Base-by-base conservation (phyloP, 2,113 vertebrate genomes). In the Baryphthengus martii region DNA sequence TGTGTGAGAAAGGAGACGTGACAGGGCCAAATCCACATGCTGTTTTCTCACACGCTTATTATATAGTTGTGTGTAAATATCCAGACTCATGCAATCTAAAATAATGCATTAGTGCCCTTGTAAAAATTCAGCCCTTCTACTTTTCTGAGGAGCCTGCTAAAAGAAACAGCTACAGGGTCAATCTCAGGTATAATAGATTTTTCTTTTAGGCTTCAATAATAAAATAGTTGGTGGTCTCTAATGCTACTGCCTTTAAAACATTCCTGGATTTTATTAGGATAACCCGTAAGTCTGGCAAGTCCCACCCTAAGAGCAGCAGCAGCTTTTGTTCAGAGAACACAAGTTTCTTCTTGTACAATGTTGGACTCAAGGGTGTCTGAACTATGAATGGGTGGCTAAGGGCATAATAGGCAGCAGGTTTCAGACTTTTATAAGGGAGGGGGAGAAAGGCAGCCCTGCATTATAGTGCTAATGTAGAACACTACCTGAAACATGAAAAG, bases 181-280 rank as follows among this genome's bases (percentile, higher is more conserved):
- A 6, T 72, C 78, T 86, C 93, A 96, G 94, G 93, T 97, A 94
- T 53, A 61, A 92, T 10, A 78, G 89, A 92, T 88, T 97, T 95
- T 95, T 94, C 96, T 97, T 97, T 93, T 95, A 97, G 97, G 79
- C 67, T 96, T 95, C 82, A 91, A 97, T 94, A 97, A 95, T 97
- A 98, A 98, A 98, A 89, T 96, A 94, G 95, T 95, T 97, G 97
- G 97, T 98, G 97, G 97, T 98, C 98, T 97, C 91, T 95, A 94
- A 88, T 70, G 91, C 97, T 97, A 78, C 85, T 95, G 95, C 92
- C 95, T 97, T 96, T 98, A 96, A 97, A 94, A 98, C 97, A 97
- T 98, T 98, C 97, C 96, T 97, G 74, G 78, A 81, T 97, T 98
- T 98, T 97, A 98, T 97, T 97, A 96, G 96, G 97, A 97, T 98